phyloP scores from a whole-genome alignment of 2,113 vertebrate species.

The Promerops cafer region DNA sequence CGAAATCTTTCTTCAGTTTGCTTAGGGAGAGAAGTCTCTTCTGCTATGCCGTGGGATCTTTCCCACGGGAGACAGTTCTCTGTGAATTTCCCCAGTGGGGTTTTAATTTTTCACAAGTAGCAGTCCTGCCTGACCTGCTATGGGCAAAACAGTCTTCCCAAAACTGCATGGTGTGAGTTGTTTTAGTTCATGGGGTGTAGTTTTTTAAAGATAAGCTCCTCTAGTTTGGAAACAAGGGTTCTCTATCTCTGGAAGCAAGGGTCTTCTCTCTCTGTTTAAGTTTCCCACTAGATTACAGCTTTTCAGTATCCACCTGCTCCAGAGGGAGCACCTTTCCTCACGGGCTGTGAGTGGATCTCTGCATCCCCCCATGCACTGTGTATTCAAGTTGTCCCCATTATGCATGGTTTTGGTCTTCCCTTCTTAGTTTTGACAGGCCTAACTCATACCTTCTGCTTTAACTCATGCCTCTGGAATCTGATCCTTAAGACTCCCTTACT shows the following conservation, averaged over 20 bases:
- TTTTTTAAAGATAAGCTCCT: background rate
- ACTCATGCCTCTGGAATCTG: background rate
- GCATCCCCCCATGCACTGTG: background rate
- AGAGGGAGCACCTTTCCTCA: background rate
- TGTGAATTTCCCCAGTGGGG: background rate
- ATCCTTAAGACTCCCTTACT: background rate
- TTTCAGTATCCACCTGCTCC: background rate
- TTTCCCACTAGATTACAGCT: background rate
- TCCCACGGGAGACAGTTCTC: background rate
- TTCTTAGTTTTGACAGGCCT: background rate
- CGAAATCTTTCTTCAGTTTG: background rate
- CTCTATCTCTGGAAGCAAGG: background rate
- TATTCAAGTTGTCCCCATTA: background rate
- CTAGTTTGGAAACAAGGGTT: background rate
- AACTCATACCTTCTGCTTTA: background rate
- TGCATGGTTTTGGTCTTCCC: background rate
- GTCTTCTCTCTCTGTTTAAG: background rate
- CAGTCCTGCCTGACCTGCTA: background rate
- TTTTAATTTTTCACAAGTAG: background rate
- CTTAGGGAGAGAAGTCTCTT: background rate
- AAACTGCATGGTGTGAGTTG: background rate
- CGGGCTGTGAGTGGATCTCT: background rate
- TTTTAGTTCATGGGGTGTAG: background rate
- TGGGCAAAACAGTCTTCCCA: background rate
- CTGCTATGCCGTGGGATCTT: background rate